These are phyloP conservation scores for Chaitophorus viminalis DNA, from an alignment of 2,888 invertebrate genomes.

Conservation along the genomic window DNA sequence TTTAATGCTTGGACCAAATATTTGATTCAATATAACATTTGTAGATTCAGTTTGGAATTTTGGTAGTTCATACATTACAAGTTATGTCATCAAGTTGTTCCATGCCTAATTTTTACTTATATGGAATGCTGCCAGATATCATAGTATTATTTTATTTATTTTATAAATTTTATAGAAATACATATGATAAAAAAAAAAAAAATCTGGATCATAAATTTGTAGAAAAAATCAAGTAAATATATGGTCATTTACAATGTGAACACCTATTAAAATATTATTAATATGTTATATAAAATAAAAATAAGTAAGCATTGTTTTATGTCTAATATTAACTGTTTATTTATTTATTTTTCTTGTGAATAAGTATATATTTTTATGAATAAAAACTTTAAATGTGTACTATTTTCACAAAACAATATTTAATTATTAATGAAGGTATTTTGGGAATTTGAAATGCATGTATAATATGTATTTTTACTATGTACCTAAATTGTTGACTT, in stretches of 20 bases:
- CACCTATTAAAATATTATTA: not conserved
- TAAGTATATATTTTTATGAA: not conserved
- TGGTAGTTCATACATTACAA: constrained; percentile 69
- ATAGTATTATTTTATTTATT: constrained; percentile 77
- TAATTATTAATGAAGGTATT: no score
- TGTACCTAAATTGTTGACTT: no score
- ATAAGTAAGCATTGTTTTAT: not conserved
- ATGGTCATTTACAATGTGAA: not conserved
- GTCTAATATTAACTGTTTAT: not conserved
- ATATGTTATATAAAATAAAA: not conserved
- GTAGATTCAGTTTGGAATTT: constrained; percentile 76
- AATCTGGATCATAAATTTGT: constrained; percentile 4
- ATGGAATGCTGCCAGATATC: constrained; percentile 71
- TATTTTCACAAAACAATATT: no score
- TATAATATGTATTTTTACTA: no score
- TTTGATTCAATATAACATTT: constrained; percentile 65
- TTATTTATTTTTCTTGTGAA: not conserved
- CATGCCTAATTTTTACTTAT: constrained; percentile 49
- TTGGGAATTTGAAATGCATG: no score
- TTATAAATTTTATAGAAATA: constrained; percentile 75
- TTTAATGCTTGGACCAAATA: not conserved
- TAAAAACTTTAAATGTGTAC: not conserved
- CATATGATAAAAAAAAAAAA: constrained; percentile 68
- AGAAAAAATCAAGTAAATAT: constrained; percentile 49
- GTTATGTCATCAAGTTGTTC: constrained; percentile 43